A percentile compares a stretch with the other conserved stretches of the same genome.
Evolutionary conservation across 2,888 invertebrate genomes (phyloP).

Genomic region (Lithophane semibrunnea): DNA sequence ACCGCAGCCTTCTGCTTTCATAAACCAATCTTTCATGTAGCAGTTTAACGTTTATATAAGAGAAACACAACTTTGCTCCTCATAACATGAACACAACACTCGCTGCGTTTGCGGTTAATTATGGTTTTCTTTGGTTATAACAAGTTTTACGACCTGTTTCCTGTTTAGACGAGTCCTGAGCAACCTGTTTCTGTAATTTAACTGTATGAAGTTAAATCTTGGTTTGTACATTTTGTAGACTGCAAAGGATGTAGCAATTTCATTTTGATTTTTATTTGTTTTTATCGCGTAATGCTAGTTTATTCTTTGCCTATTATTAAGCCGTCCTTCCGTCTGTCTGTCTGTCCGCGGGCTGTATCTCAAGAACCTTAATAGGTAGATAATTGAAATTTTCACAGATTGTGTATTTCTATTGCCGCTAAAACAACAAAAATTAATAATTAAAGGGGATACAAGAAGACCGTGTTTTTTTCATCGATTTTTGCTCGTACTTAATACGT

Average conservation of each 20-base stretch:
- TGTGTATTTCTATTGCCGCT: too few species aligned
- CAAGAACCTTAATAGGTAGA: too few species aligned
- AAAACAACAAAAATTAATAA: too few species aligned
- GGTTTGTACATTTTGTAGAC: slow-evolving; percentile 16
- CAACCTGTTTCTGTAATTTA: slow-evolving; percentile 41
- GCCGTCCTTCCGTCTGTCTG: too few species aligned
- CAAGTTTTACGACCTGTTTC: slow-evolving; percentile 56
- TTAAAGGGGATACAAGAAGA: too few species aligned
- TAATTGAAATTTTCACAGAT: too few species aligned
- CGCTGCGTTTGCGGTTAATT: slow-evolving; percentile 55
- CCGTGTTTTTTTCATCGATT: not conserved
- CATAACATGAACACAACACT: slow-evolving; percentile 31
- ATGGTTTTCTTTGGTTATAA: slow-evolving; percentile 56
- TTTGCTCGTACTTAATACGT: too few species aligned
- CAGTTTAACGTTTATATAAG: not conserved
- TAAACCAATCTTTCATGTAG: not conserved
- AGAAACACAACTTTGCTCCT: slow-evolving; percentile 30
- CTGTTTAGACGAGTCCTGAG: slow-evolving; percentile 26
- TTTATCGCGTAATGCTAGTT: not conserved
- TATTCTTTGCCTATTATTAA: not conserved
- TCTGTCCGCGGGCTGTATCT: too few species aligned
- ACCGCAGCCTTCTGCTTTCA: not conserved
- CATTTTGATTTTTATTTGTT: not conserved
- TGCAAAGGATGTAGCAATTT: not conserved
- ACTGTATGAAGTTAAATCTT: slow-evolving; percentile 19